Evolutionary conservation across 2,797 vertebrate genomes (phyloP).

Genomic region (Tenualosa thibaudeaui): DNA sequence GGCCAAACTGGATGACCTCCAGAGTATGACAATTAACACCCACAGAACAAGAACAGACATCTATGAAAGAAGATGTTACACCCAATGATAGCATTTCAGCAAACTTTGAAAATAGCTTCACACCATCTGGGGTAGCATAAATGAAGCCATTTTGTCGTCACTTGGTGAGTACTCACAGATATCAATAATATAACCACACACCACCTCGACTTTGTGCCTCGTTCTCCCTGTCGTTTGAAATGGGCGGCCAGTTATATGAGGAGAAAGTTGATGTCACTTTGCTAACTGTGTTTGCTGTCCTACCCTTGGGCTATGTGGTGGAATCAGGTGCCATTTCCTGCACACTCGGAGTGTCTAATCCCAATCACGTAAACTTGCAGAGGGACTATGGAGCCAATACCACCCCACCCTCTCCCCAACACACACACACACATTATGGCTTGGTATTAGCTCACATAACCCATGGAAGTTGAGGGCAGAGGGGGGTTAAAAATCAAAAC

Average conservation of each 20-base stretch:
- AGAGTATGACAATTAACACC: neutral
- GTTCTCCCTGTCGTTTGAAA: neutral
- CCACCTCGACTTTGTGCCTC: neutral
- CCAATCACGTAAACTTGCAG: neutral
- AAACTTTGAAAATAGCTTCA: neutral
- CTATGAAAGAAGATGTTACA: neutral
- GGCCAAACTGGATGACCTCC: too few relatives aligned
- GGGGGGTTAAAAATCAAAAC: constrained; percentile 1
- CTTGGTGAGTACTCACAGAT: neutral
- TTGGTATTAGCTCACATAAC: constrained; percentile 25
- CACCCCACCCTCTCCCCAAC: neutral
- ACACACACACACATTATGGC: neutral
- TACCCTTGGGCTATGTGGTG: neutral
- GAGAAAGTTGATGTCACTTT: neutral
- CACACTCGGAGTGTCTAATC: neutral
- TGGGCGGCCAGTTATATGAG: neutral
- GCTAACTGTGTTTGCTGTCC: neutral
- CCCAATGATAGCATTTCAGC: neutral
- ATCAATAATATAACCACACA: neutral
- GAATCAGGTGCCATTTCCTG: neutral
- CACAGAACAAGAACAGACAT: neutral
- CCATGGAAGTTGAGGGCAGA: constrained; percentile 22
- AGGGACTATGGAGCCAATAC: neutral
- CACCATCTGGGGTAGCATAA: neutral
- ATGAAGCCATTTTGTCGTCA: neutral